Percentiles rank a stretch among this genome's conserved stretches.
phyloP scores from a whole-genome alignment of 2,888 invertebrate genomes.

The Dasysyrphus tricinctus region DNA sequence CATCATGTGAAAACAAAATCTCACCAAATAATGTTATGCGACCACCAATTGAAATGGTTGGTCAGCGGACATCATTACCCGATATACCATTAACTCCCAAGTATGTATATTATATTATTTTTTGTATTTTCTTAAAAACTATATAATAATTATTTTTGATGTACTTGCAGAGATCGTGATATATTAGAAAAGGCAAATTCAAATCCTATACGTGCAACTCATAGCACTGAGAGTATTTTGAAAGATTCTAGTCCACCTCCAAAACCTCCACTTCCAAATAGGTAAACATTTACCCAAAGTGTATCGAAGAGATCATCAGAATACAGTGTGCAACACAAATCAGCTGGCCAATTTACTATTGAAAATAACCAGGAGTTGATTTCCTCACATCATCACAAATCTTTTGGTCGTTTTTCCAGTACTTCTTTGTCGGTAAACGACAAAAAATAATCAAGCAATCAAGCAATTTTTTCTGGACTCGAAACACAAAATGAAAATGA shows the following conservation, averaged over 20 bases:
- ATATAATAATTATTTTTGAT: not conserved
- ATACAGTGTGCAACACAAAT: slow-evolving; percentile 83
- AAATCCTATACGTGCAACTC: slow-evolving; percentile 89
- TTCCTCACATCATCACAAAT: slow-evolving; percentile 64
- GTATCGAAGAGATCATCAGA: slow-evolving; percentile 86
- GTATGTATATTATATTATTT: slow-evolving; percentile 85
- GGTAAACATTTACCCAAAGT: slow-evolving; percentile 86
- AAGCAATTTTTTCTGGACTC: slow-evolving; percentile 39
- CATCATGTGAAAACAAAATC: slow-evolving; percentile 76
- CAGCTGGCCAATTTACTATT: slow-evolving; percentile 65
- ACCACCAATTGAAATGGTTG: slow-evolving; percentile 83
- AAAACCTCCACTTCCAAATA: slow-evolving; percentile 94
- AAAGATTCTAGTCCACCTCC: slow-evolving; percentile 91
- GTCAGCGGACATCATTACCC: slow-evolving; percentile 88
- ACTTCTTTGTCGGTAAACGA: too few relatives aligned
- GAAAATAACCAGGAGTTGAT: slow-evolving; percentile 65
- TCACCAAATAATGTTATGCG: slow-evolving; percentile 80
- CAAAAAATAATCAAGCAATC: slow-evolving; percentile 70
- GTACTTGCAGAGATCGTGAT: slow-evolving; percentile 81
- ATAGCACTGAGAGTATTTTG: slow-evolving; percentile 92
- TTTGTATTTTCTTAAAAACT: not conserved
- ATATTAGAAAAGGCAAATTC: slow-evolving; percentile 83
- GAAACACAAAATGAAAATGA: slow-evolving; percentile 68
- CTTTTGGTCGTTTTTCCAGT: slow-evolving; percentile 68
- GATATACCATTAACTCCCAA: slow-evolving; percentile 93